Percentiles rank a stretch among this genome's conserved stretches.
These are phyloP conservation scores for Setophaga coronata DNA, from an alignment of 2,113 vertebrate species.

Conservation along the genomic window DNA sequence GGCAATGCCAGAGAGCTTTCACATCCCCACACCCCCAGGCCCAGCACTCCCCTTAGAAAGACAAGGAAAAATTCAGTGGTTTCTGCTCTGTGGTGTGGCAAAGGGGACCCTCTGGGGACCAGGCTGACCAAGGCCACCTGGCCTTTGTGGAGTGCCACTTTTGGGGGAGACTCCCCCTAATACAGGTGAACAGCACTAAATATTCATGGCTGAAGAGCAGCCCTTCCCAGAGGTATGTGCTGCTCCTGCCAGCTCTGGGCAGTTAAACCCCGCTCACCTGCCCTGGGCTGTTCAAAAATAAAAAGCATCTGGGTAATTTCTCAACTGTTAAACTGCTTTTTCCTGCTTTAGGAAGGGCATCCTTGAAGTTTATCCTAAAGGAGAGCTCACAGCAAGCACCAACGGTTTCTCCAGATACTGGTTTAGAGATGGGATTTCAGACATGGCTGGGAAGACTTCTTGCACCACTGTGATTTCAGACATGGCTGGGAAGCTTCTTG, in stretches of 20 bases:
- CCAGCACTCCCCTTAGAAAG: neutral
- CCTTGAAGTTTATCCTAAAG: neutral
- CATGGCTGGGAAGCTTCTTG: neutral
- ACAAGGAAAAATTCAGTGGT: neutral
- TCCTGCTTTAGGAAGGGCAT: neutral
- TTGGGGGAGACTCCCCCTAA: no score
- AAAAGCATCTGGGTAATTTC: constrained; percentile 20
- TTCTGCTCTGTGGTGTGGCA: neutral
- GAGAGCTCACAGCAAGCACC: neutral
- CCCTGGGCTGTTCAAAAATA: neutral
- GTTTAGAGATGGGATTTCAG: neutral
- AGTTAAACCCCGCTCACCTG: neutral
- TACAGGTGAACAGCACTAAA: neutral
- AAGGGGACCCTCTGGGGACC: neutral
- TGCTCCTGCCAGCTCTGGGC: neutral
- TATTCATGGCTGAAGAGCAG: neutral
- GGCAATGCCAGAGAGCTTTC: neutral
- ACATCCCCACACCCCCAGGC: neutral
- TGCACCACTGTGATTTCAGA: neutral
- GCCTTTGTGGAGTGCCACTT: neutral
- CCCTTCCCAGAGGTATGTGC: neutral
- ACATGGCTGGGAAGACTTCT: neutral
- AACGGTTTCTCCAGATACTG: neutral
- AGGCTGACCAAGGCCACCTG: neutral
- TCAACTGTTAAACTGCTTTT: neutral